These are phyloP conservation scores for Ictalurus punctatus DNA, from an alignment of 2,113 vertebrate genomes.

Conservation along the genomic window DNA sequence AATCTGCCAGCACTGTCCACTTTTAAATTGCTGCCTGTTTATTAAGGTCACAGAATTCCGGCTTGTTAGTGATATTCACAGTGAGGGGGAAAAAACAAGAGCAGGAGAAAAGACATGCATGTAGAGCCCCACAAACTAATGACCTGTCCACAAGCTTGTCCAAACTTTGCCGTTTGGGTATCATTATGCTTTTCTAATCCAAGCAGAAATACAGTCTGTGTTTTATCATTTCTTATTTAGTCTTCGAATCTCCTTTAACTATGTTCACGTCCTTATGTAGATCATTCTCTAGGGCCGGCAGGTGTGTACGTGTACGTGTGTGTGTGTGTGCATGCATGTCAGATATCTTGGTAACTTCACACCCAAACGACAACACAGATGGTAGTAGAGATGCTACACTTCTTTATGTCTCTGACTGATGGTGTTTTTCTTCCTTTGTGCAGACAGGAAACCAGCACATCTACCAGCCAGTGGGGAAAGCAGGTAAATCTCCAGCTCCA, in stretches of 20 bases:
- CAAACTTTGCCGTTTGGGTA: neutral
- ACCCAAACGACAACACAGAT: conserved; percentile 60
- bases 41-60: neutral
- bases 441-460: conserved; percentile 96
- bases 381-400: conserved; percentile 47
- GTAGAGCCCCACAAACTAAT: neutral
- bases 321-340: conserved; percentile 33
- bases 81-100: neutral
- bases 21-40: neutral
- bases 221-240: neutral
- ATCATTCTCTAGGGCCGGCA: conserved; percentile 23
- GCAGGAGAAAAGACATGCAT: neutral
- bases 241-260: neutral
- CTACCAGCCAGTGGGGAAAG: conserved; percentile 95
- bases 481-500: conserved; percentile 77
- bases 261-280: neutral
- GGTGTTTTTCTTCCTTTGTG: conserved; percentile 63
- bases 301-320: conserved; percentile 9
- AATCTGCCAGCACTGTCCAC: neutral
- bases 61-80: neutral
- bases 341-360: conserved; percentile 66
- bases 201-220: neutral
- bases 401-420: conserved; percentile 57
- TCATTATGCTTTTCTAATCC: neutral
- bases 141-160: neutral